phyloP scores from a whole-genome alignment of 1,140 invertebrate genomes.

The Campoletis sonorensis region DNA sequence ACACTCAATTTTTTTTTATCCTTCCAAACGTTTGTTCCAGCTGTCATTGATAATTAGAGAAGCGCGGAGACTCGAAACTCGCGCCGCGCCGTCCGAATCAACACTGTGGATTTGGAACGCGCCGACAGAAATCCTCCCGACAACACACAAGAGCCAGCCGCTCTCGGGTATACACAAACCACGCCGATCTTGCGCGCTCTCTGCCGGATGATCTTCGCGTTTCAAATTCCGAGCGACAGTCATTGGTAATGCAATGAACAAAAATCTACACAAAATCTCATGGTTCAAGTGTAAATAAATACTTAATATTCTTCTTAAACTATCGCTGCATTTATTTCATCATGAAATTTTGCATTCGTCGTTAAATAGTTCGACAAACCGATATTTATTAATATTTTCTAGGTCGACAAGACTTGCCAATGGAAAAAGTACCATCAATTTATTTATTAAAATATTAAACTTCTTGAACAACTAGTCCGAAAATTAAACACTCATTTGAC shows the following conservation, averaged over 20 bases:
- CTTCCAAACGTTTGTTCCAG: not conserved
- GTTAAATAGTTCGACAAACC: no score
- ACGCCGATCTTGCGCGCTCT: slow-evolving; percentile 15
- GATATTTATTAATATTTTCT: no score
- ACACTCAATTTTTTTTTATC: not conserved
- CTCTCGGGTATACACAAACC: slow-evolving; percentile 13
- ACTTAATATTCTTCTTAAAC: not conserved
- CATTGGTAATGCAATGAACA: not conserved
- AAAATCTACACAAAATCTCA: not conserved
- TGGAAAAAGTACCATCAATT: no score
- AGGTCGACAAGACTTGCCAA: no score
- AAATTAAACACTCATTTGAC: no score
- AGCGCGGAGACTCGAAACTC: slow-evolving; percentile 52
- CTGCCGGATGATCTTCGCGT: slow-evolving; percentile 27
- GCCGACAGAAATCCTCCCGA: slow-evolving; percentile 41
- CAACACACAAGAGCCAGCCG: slow-evolving; percentile 45
- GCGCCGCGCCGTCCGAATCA: slow-evolving; percentile 66
- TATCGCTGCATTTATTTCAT: not conserved
- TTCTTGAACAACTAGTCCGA: no score
- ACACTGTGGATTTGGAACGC: slow-evolving; percentile 61
- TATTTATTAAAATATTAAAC: no score
- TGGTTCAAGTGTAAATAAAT: not conserved
- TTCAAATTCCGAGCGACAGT: not conserved
- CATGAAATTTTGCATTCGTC: no score
- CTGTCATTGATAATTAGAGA: not conserved